Percentiles rank a stretch among this genome's conserved stretches.
Evolutionary conservation across 2,888 invertebrate species (phyloP).

Genomic region (Anthrax anthrax): DNA sequence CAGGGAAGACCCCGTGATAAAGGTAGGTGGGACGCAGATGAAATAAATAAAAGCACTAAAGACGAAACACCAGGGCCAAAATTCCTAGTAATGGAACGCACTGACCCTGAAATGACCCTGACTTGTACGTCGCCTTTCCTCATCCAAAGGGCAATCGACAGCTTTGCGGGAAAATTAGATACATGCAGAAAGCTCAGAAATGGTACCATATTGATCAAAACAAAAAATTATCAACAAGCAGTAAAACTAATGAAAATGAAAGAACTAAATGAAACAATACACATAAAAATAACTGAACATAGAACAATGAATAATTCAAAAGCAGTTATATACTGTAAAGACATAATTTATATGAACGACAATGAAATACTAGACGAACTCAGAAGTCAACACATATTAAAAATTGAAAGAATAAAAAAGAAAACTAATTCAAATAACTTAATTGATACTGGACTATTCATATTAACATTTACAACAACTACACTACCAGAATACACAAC

Average conservation of each 20-base stretch:
- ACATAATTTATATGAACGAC: not conserved
- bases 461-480: not conserved
- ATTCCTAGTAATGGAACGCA: too few relatives aligned
- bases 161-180: constrained; percentile 1
- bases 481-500: not conserved
- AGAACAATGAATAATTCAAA: constrained; percentile 1
- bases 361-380: constrained; percentile 1
- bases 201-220: constrained; percentile 4
- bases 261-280: not conserved
- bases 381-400: not conserved
- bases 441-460: not conserved
- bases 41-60: too few relatives aligned
- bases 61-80: too few relatives aligned
- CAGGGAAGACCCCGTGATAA: too few relatives aligned
- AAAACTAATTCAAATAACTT: not conserved
- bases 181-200: constrained; percentile 6
- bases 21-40: too few relatives aligned
- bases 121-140: constrained; percentile 4
- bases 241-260: constrained; percentile 2
- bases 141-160: constrained; percentile 2
- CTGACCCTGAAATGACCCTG: too few relatives aligned
- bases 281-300: constrained; percentile 3
- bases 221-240: constrained; percentile 6
- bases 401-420: not conserved
- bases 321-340: constrained; percentile 1